Conservation (phyloP, 2,113 vertebrate genomes). For the Dicentrarchus labrax region DNA sequence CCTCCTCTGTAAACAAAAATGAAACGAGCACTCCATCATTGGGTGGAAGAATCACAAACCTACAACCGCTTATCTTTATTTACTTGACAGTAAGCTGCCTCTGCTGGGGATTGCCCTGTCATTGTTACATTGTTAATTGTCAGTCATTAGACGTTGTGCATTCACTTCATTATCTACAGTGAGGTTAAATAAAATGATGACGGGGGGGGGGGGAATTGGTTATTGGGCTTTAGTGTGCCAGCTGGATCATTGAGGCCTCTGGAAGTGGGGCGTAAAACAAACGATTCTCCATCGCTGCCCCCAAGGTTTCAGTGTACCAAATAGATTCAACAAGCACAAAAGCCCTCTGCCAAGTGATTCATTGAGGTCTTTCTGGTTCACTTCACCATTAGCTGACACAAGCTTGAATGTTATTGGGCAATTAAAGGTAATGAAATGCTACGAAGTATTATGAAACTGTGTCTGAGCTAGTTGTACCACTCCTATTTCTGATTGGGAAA, state of each 20-base stretch:
- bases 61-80: conserved; percentile 58
- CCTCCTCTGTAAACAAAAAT: conserved; percentile 61
- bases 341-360: conserved; percentile 72
- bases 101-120: conserved; percentile 15
- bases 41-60: conserved; percentile 32
- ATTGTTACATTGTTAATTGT: conserved; percentile 20
- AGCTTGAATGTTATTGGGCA: conserved; percentile 76
- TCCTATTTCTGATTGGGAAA: conserved; percentile 61
- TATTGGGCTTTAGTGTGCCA: conserved; percentile 57
- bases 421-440: conserved; percentile 77
- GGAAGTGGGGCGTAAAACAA: conserved; percentile 78
- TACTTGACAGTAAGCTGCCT: conserved; percentile 38
- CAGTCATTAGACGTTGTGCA: conserved; percentile 19
- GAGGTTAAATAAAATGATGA: conserved; percentile 34
- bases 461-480: conserved; percentile 40
- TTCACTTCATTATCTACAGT: conserved; percentile 18
- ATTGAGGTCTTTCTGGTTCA: conserved; percentile 75
- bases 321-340: conserved; percentile 73
- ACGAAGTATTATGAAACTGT: conserved; percentile 61
- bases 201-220: conserved; percentile 1
- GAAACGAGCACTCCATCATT: conserved; percentile 49
- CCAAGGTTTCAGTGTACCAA: conserved; percentile 61
- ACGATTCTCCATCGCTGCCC: conserved; percentile 67
- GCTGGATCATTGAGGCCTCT: conserved; percentile 64
- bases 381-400: conserved; percentile 76